A percentile compares a stretch with the other conserved stretches of the same genome.
These are phyloP conservation scores for Eubasilissa splendida DNA, from an alignment of 2,888 invertebrate genomes.

Conservation along the genomic window DNA sequence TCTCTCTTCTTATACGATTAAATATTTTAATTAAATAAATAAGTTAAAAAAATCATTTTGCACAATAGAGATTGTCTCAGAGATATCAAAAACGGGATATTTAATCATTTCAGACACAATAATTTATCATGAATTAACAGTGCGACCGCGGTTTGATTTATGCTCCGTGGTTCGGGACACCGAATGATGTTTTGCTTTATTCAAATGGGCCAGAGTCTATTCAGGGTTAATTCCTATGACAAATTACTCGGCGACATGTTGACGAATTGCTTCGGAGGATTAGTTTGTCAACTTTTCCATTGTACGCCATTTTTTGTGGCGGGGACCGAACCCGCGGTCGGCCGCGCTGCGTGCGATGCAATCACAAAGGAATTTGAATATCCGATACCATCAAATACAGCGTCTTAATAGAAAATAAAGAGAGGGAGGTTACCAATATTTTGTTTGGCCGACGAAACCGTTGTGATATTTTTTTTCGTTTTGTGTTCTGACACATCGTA, in stretches of 20 bases:
- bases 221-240: slow-evolving; percentile 56
- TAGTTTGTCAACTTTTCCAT: slow-evolving; percentile 50
- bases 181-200: slow-evolving; percentile 37
- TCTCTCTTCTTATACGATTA: too few species aligned
- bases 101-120: background rate
- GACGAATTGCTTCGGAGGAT: slow-evolving; percentile 57
- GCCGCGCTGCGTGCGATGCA: slow-evolving; percentile 3
- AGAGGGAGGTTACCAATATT: background rate
- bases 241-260: slow-evolving; percentile 57
- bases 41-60: too few species aligned
- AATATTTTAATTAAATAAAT: too few species aligned
- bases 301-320: slow-evolving; percentile 27
- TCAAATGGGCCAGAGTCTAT: slow-evolving; percentile 35
- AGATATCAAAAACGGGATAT: too few species aligned
- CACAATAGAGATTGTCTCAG: too few species aligned
- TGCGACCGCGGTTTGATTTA: slow-evolving; percentile 14
- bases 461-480: too few species aligned
- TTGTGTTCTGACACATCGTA: too few species aligned
- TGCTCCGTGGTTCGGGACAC: slow-evolving; percentile 17
- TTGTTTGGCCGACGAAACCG: too few species aligned
- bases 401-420: slow-evolving; percentile 34
- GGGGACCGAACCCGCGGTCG: slow-evolving; percentile 10
- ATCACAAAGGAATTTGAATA: slow-evolving; percentile 33
- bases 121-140: slow-evolving; percentile 30
- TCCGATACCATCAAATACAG: slow-evolving; percentile 16